These are phyloP conservation scores for Cyprinus carpio DNA, from an alignment of 2,113 vertebrate genomes.

Conservation along the genomic window DNA sequence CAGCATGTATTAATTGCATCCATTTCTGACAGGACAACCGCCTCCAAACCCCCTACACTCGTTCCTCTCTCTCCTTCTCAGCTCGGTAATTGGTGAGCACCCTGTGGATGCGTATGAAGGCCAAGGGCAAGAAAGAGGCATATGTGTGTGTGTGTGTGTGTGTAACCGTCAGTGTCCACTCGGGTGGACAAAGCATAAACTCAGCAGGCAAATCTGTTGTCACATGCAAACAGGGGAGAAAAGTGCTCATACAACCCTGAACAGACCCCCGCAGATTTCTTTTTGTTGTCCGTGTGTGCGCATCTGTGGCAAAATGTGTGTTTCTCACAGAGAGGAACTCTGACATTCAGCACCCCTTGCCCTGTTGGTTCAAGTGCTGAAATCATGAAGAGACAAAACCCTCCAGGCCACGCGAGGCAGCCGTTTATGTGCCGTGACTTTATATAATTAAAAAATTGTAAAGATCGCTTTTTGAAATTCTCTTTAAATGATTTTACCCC, in stretches of 20 bases:
- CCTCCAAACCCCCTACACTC: constrained; percentile 24
- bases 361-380: constrained; percentile 20
- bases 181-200: constrained; percentile 35
- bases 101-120: constrained; percentile 26
- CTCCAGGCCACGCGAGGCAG: constrained; percentile 18
- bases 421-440: constrained; percentile 38
- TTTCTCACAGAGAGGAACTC: neutral
- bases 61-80: constrained; percentile 27
- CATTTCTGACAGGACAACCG: constrained; percentile 34
- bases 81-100: constrained; percentile 32
- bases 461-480: constrained; percentile 42
- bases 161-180: constrained; percentile 7
- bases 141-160: neutral
- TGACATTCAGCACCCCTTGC: constrained; percentile 22
- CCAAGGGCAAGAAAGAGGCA: constrained; percentile 30
- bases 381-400: constrained; percentile 2
- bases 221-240: neutral
- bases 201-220: constrained; percentile 50
- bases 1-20: constrained; percentile 50
- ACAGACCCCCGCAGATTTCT: constrained; percentile 15
- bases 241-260: neutral
- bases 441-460: constrained; percentile 43
- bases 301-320: constrained; percentile 22
- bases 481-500: constrained; percentile 32
- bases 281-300: constrained; percentile 57